phyloP scores from a whole-genome alignment of 2,113 vertebrate species.

The Acrocephalus arundinaceus region DNA sequence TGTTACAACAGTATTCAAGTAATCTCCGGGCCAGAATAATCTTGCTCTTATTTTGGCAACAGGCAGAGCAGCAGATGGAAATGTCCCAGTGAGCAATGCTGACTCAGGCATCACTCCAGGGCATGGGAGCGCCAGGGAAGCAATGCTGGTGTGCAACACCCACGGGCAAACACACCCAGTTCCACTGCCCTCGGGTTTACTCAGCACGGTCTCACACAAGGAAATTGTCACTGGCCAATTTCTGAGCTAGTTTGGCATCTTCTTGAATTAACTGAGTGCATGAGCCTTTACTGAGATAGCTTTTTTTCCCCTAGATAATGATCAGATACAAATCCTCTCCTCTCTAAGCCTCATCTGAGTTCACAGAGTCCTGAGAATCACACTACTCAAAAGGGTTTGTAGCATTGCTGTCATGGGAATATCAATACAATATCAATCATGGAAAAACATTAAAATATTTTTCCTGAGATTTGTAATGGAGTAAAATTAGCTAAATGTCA shows the following conservation, averaged over 20 bases:
- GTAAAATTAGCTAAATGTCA: not conserved
- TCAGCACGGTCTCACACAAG: not conserved
- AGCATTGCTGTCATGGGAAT: not conserved
- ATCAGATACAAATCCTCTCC: not conserved
- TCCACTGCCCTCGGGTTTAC: not conserved
- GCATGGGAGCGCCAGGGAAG: too few species aligned
- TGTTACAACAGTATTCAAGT: not conserved
- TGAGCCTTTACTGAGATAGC: not conserved
- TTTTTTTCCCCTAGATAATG: not conserved
- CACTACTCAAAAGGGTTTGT: not conserved
- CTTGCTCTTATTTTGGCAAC: not conserved
- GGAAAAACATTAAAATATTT: not conserved
- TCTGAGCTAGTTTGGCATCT: not conserved
- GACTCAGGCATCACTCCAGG: not conserved
- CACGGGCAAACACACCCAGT: rapidly evolving
- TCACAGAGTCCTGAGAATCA: not conserved
- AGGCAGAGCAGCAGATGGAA: not conserved
- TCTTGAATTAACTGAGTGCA: not conserved
- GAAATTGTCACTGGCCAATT: not conserved
- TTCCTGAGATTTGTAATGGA: not conserved
- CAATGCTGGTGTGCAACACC: not conserved
- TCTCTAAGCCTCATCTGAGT: not conserved
- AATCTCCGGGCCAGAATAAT: not conserved
- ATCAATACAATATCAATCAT: not conserved
- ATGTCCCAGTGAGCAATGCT: not conserved